phyloP scores from a whole-genome alignment of 2,113 vertebrate genomes.

The Microtus montanus region DNA sequence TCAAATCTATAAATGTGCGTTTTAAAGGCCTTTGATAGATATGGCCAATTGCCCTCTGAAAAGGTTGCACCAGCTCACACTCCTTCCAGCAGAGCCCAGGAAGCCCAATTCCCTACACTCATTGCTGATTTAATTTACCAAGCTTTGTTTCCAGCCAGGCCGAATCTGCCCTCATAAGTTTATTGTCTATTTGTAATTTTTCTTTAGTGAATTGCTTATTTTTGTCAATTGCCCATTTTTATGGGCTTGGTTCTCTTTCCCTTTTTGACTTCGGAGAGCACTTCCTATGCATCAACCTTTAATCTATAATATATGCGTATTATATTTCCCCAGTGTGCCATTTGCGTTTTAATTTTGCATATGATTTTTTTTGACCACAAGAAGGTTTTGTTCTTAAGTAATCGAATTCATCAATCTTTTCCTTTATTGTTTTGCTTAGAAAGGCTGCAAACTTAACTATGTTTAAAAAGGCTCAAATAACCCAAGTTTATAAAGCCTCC shows the following conservation, averaged over 20 bases:
- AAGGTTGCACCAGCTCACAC: slow-evolving; percentile 22
- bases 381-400: slow-evolving; percentile 74
- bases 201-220: slow-evolving; percentile 73
- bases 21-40: slow-evolving; percentile 62
- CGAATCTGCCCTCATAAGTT: slow-evolving; percentile 62
- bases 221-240: slow-evolving; percentile 70
- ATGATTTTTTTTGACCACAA: slow-evolving; percentile 44
- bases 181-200: slow-evolving; percentile 72
- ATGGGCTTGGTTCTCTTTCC: slow-evolving; percentile 56
- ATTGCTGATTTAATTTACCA: slow-evolving; percentile 70
- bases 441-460: slow-evolving; percentile 38
- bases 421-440: slow-evolving; percentile 62
- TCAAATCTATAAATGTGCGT: not conserved
- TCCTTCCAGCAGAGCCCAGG: not conserved
- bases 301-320: slow-evolving; percentile 59
- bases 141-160: slow-evolving; percentile 51
- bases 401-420: slow-evolving; percentile 76
- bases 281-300: slow-evolving; percentile 45
- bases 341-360: slow-evolving; percentile 77
- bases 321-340: slow-evolving; percentile 56
- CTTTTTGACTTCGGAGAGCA: slow-evolving; percentile 64
- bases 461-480: slow-evolving; percentile 34
- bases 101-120: slow-evolving; percentile 54
- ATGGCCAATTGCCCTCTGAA: slow-evolving; percentile 51
- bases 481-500: slow-evolving; percentile 13